Evolutionary conservation across 2,113 vertebrate species (phyloP).

Genomic region (Triplophysa siluroides): DNA sequence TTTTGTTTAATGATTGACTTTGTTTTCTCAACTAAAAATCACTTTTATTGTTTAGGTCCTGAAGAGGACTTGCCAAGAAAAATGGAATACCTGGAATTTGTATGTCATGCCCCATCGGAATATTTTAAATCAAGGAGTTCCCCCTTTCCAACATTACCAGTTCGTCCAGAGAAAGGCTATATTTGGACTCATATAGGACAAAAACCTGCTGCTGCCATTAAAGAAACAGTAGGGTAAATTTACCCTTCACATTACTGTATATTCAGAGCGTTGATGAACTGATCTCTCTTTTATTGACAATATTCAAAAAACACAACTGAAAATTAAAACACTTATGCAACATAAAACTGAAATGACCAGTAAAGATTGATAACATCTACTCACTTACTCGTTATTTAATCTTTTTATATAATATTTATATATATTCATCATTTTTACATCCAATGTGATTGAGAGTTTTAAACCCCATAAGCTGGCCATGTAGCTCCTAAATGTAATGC

Average conservation of each 20-base stretch:
- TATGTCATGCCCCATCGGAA: slow-evolving; percentile 96
- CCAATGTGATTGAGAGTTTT: too few species aligned
- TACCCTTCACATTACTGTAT: slow-evolving; percentile 58
- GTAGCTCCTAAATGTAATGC: not conserved
- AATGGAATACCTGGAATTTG: slow-evolving; percentile 98
- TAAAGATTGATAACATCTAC: too few species aligned
- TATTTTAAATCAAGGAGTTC: slow-evolving; percentile 96
- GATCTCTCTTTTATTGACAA: not conserved
- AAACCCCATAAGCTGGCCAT: too few species aligned
- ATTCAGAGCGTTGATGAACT: not conserved
- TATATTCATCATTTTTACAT: too few species aligned
- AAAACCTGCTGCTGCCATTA: slow-evolving; percentile 83
- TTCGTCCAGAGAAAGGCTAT: slow-evolving; percentile 92
- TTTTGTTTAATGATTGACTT: too few species aligned
- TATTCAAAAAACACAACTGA: not conserved
- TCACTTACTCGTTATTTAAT: too few species aligned
- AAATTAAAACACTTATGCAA: not conserved
- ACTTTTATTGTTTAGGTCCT: slow-evolving; percentile 77
- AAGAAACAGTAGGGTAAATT: slow-evolving; percentile 84
- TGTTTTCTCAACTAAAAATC: too few species aligned
- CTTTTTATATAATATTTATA: too few species aligned
- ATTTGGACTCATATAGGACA: slow-evolving; percentile 97
- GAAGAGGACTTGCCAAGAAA: slow-evolving; percentile 97
- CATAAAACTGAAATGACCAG: too few species aligned
- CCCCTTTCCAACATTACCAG: slow-evolving; percentile 93